Conservation (phyloP, 2,113 vertebrate genomes). For the Nettapus auritus region DNA sequence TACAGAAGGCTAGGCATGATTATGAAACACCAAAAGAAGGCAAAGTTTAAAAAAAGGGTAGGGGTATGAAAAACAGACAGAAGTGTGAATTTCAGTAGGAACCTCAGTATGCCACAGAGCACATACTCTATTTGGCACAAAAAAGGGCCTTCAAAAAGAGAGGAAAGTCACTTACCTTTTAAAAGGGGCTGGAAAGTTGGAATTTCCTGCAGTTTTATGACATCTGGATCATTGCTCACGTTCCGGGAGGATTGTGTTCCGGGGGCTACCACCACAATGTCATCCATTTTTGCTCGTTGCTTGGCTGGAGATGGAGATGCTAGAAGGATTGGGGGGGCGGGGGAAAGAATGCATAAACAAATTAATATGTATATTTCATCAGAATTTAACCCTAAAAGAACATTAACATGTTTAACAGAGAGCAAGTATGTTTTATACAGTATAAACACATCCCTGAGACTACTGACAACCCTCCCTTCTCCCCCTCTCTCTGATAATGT, state of each 20-base stretch:
- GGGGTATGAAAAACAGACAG: background rate
- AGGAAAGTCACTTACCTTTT: slow-evolving; percentile 81
- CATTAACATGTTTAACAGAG: fast-evolving
- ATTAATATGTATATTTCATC: background rate
- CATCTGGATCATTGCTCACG: slow-evolving; percentile 95
- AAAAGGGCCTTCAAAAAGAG: background rate
- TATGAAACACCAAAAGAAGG: background rate
- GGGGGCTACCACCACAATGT: slow-evolving; percentile 94
- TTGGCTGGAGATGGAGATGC: slow-evolving; percentile 91
- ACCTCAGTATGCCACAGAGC: background rate
- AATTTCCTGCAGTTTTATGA: slow-evolving; percentile 98
- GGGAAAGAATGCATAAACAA: background rate
- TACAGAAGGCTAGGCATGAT: background rate
- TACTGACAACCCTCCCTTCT: fast-evolving
- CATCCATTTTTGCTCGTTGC: slow-evolving; percentile 97
- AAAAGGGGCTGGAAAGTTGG: slow-evolving; percentile 96
- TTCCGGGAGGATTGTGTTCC: slow-evolving; percentile 92
- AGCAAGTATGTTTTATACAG: fast-evolving
- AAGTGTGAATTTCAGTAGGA: background rate
- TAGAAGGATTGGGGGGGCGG: background rate
- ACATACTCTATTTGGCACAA: background rate
- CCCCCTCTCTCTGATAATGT: fast-evolving
- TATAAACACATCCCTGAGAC: fast-evolving
- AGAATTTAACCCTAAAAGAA: background rate
- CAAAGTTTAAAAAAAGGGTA: background rate